Evolutionary conservation across 1,140 invertebrate species (phyloP).

Genomic region (Drosophila watanabei): DNA sequence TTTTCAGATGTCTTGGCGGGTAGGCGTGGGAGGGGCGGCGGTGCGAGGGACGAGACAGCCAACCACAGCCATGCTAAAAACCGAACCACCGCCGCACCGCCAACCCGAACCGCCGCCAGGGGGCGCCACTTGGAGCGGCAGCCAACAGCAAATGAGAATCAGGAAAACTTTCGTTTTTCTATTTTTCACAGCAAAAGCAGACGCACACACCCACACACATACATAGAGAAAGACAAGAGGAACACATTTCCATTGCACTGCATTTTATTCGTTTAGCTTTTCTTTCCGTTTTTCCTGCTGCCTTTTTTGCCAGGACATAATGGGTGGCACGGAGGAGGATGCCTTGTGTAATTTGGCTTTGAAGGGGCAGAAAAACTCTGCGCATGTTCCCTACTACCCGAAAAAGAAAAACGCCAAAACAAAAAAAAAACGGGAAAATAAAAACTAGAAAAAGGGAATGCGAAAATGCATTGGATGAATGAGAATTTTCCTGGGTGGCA

Average conservation of each 20-base stretch:
- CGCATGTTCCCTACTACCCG: slow-evolving; percentile 74
- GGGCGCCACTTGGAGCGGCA: slow-evolving; percentile 69
- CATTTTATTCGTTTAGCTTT: slow-evolving; percentile 57
- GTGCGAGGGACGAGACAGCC: slow-evolving; percentile 59
- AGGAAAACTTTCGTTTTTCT: slow-evolving; percentile 82
- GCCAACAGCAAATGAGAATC: slow-evolving; percentile 81
- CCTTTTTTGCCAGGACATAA: background rate
- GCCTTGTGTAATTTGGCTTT: slow-evolving; percentile 56
- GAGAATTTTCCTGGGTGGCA: slow-evolving; percentile 27
- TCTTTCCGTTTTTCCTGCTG: background rate
- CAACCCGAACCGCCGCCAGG: slow-evolving; percentile 56
- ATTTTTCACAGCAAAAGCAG: slow-evolving; percentile 73
- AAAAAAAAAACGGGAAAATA: slow-evolving; percentile 26
- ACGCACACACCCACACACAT: slow-evolving; percentile 3
- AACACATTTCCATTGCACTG: slow-evolving; percentile 74
- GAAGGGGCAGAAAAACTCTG: slow-evolving; percentile 63
- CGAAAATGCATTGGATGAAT: slow-evolving; percentile 63
- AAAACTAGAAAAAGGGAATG: slow-evolving; percentile 62
- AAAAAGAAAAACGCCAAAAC: slow-evolving; percentile 1
- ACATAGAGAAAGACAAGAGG: slow-evolving; percentile 12
- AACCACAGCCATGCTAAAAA: slow-evolving; percentile 77
- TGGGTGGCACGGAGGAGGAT: slow-evolving; percentile 4
- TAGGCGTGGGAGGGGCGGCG: background rate
- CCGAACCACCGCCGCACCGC: slow-evolving; percentile 72
- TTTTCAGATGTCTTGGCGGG: slow-evolving; percentile 28